These are phyloP conservation scores for Hylaeus anthracinus DNA, from an alignment of 1,140 invertebrate species.

Conservation along the genomic window DNA sequence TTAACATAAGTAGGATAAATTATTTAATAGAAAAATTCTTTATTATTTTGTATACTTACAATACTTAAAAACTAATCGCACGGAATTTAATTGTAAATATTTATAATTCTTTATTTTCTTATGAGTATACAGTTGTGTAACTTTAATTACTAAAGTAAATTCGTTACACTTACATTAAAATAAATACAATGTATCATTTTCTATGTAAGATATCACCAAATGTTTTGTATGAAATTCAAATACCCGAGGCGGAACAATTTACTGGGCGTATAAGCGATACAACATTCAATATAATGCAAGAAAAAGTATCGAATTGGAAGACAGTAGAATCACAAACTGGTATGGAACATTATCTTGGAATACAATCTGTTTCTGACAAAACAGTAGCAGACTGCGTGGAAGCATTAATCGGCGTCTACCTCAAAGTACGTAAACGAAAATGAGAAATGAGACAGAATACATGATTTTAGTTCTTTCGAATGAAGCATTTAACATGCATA, in stretches of 20 bases:
- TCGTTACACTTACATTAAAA: too few relatives aligned
- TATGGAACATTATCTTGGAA: constrained; percentile 78
- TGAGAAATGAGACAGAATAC: background rate
- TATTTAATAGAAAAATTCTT: background rate
- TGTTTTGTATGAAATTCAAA: constrained; percentile 77
- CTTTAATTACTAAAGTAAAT: too few relatives aligned
- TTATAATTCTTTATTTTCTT: background rate
- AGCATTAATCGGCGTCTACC: constrained; percentile 90
- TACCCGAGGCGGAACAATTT: constrained; percentile 76
- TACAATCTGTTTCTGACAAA: constrained; percentile 83
- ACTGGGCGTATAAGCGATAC: constrained; percentile 71
- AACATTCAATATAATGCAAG: constrained; percentile 53
- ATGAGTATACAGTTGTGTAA: background rate
- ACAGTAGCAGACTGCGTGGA: constrained; percentile 91
- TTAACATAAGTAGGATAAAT: background rate
- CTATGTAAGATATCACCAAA: constrained; percentile 70
- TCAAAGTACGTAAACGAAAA: constrained; percentile 81
- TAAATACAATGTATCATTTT: background rate
- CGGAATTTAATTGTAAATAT: background rate
- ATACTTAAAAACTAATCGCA: too few relatives aligned
- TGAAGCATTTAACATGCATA: background rate
- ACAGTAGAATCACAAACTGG: constrained; percentile 67
- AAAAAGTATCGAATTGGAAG: constrained; percentile 66
- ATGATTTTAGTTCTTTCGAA: background rate
- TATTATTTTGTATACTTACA: too few relatives aligned